Conservation (phyloP, 2,888 invertebrate species). For the Alloscopus bannaensis region DNA sequence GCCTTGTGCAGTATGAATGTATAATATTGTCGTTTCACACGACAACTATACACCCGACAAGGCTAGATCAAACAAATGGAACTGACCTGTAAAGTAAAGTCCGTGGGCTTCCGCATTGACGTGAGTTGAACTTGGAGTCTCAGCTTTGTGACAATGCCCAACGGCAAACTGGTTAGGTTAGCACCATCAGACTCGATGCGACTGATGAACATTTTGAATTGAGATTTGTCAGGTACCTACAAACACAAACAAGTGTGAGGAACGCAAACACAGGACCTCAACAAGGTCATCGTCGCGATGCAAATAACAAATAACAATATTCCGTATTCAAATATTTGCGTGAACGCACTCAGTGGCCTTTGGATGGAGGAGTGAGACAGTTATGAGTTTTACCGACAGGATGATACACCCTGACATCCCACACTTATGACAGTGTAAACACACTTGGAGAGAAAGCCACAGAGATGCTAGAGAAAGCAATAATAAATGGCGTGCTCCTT, state of each 20-base stretch:
- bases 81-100: conserved; percentile 56
- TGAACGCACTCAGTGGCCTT: not conserved
- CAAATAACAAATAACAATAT: too few species aligned
- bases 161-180: conserved; percentile 13
- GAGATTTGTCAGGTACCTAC: conserved; percentile 54
- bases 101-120: conserved; percentile 2
- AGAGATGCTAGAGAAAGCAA: not conserved
- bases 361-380: not conserved
- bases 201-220: conserved; percentile 53
- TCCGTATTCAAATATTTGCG: too few species aligned
- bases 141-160: conserved; percentile 41
- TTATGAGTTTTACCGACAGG: not conserved
- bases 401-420: too few species aligned
- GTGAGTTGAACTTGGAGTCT: conserved; percentile 45
- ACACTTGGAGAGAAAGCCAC: not conserved
- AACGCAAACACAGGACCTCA: too few species aligned
- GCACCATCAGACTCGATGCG: conserved; percentile 29
- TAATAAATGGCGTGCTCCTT: conserved; percentile 23
- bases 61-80: too few species aligned
- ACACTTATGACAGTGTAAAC: too few species aligned
- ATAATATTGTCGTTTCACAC: not conserved
- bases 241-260: conserved; percentile 8
- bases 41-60: too few species aligned
- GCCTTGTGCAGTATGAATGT: not conserved
- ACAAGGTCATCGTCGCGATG: too few species aligned